Percentiles rank a stretch among this genome's conserved stretches.
phyloP scores from a whole-genome alignment of 2,888 invertebrate genomes.

The Archips xylosteana region DNA sequence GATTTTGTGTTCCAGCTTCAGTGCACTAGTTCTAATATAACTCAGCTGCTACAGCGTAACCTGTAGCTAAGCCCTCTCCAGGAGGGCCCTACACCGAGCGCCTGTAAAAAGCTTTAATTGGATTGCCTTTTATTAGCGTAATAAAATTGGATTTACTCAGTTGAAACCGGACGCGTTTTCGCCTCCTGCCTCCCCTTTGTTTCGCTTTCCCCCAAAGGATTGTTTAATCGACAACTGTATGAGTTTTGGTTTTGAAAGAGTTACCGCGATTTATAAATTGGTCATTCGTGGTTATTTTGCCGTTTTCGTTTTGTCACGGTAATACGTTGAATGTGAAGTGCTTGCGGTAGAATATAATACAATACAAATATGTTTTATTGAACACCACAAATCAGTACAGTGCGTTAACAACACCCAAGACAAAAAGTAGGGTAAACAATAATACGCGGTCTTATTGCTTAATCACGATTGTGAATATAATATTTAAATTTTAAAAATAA shows the following conservation, averaged over 20 bases:
- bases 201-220: conserved; percentile 64
- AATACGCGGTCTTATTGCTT: too few species aligned
- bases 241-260: conserved; percentile 10
- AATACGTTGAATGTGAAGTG: background rate
- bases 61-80: conserved; percentile 65
- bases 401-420: too few species aligned
- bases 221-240: conserved; percentile 53
- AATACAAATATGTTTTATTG: too few species aligned
- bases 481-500: too few species aligned
- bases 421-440: too few species aligned
- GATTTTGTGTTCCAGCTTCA: background rate
- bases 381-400: too few species aligned
- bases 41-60: conserved; percentile 59
- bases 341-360: background rate
- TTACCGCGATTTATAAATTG: conserved; percentile 8
- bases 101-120: conserved; percentile 81
- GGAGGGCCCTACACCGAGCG: conserved; percentile 62
- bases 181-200: conserved; percentile 64
- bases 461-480: too few species aligned
- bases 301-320: background rate
- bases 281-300: background rate
- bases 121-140: conserved; percentile 82
- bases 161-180: conserved; percentile 57
- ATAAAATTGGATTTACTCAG: conserved; percentile 80
- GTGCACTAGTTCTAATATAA: conserved; percentile 38